Conservation (phyloP, 2,113 vertebrate genomes). For the Coreoperca whiteheadi region DNA sequence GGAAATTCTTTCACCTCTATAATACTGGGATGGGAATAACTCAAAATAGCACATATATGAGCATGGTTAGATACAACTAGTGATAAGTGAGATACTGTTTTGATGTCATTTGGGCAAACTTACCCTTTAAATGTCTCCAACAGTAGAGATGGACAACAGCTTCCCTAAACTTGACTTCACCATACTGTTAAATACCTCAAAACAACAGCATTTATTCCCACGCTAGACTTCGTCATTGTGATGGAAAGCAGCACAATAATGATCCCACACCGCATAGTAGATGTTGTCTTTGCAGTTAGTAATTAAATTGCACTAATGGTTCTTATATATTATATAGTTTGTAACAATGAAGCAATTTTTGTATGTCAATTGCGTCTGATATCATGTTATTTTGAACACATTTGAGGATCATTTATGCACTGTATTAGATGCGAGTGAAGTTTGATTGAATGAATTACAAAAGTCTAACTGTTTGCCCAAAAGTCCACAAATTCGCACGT, state of each 20-base stretch:
- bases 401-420: background rate
- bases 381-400: background rate
- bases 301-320: constrained; percentile 16
- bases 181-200: background rate
- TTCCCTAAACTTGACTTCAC: background rate
- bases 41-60: background rate
- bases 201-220: background rate
- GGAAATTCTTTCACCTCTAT: background rate
- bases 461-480: background rate
- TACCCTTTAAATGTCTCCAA: background rate
- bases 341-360: constrained; percentile 56
- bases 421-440: background rate
- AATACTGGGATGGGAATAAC: too few relatives aligned
- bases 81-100: background rate
- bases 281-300: background rate
- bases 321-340: constrained; percentile 1
- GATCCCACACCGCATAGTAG: background rate
- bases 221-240: background rate
- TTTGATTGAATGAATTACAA: background rate
- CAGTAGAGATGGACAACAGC: background rate
- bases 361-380: background rate
- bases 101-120: background rate
- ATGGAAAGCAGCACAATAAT: background rate
- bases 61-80: background rate
- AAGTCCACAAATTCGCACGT: background rate